A percentile compares a stretch with the other conserved stretches of the same genome.
Conservation (phyloP, 2,113 vertebrate species). For the Rissa tridactyla region DNA sequence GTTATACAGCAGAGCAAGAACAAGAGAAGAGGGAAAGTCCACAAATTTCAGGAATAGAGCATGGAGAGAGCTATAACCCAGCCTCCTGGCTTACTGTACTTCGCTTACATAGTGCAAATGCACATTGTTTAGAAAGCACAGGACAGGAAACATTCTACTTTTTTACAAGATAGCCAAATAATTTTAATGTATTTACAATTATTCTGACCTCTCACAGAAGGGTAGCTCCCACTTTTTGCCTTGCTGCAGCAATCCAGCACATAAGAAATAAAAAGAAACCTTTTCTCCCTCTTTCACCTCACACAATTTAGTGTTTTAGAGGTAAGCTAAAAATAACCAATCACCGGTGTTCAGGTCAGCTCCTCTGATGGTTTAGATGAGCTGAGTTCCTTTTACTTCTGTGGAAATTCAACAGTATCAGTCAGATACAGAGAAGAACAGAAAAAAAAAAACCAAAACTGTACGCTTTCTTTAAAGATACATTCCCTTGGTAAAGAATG, state of each 20-base stretch:
- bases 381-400: not conserved
- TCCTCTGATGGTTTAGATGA: not conserved
- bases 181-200: not conserved
- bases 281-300: not conserved
- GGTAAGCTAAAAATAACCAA: not conserved
- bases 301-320: not conserved
- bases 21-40: not conserved
- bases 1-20: not conserved
- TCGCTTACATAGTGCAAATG: not conserved
- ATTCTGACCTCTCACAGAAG: not conserved
- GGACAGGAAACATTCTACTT: not conserved
- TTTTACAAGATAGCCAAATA: not conserved
- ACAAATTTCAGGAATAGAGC: not conserved
- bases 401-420: not conserved
- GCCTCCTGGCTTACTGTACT: not conserved
- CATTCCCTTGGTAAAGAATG: not conserved
- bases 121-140: not conserved
- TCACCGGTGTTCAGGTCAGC: not conserved
- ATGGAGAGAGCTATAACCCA: not conserved
- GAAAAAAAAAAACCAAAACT: no score
- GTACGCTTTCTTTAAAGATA: not conserved
- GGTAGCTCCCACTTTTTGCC: fast-evolving
- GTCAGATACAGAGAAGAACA: not conserved
- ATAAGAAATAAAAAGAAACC: not conserved
- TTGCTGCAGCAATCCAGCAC: not conserved